These are phyloP conservation scores for Chaetogeoica ovagalla DNA, from an alignment of 2,888 invertebrate species.

Conservation along the genomic window DNA sequence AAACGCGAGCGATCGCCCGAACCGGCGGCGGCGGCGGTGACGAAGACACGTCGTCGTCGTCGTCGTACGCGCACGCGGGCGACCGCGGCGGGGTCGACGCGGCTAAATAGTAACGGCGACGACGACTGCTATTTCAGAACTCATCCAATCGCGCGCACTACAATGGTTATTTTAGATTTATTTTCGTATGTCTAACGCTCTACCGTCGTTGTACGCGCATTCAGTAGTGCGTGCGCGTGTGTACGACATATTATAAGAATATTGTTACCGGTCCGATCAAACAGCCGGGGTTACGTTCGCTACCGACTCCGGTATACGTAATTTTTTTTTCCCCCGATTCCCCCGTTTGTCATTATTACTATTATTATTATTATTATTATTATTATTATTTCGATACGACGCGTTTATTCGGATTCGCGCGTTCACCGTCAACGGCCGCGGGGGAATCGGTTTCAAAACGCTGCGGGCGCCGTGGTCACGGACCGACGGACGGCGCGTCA, in stretches of 20 bases:
- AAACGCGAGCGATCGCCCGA: slow-evolving; percentile 13
- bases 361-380: no score
- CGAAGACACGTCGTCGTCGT: not conserved
- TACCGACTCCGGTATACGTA: not conserved
- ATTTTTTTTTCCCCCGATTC: no score
- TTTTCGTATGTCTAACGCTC: slow-evolving; percentile 27
- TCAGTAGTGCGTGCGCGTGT: not conserved
- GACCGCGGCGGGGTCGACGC: slow-evolving; percentile 19
- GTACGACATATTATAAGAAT: not conserved
- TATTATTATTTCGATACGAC: no score
- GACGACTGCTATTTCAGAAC: slow-evolving; percentile 50
- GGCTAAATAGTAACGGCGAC: slow-evolving; percentile 46
- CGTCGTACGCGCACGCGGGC: slow-evolving; percentile 29
- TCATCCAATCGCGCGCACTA: slow-evolving; percentile 9
- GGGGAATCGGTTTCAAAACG: no score
- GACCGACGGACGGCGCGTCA: no score
- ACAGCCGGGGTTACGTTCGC: slow-evolving; percentile 24
- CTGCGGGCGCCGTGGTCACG: no score
- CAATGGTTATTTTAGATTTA: slow-evolving; percentile 48
- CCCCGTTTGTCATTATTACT: not conserved
- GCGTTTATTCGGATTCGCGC: no score
- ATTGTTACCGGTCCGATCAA: not conserved
- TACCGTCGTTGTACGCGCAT: not conserved
- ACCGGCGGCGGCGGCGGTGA: slow-evolving; percentile 6
- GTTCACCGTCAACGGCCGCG: no score